Evolutionary conservation across 2,888 invertebrate species (phyloP), one percentile per base, ranked within the genome.

Genomic region (Hydraecia micacea): DNA sequence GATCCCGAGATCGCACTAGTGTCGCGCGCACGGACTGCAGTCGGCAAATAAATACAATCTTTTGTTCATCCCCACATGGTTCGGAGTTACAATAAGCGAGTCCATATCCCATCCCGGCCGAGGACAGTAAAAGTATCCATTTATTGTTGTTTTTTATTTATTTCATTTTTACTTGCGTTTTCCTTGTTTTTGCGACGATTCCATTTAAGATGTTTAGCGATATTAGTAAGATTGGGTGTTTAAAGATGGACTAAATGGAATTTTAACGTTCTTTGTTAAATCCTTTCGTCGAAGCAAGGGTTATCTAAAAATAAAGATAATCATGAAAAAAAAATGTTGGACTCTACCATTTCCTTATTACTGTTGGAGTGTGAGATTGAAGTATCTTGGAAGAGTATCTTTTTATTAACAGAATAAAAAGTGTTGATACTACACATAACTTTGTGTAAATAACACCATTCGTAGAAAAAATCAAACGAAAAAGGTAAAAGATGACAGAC

Each of bases 41-140:
- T 94, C 95, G 95, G 94, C 95, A 91, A 93, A 95, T 95, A 94
- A 95, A 95, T 94, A 93, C 94, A 87, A 91, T 93, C 95, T 95
- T 95, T 95, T 95, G 95, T 95, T 91, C 92, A 89, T 93, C 95
- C 95, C 80, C 95, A 95, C 93, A 95, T 92, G 95, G 95, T 87
- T 78, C 87, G 92, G 87, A 82, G 86, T 87, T 86, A 91, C 93
- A 94, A 93, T 95, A 95, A 93, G 92, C 93, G 91, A 91, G 89
- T 91, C 88, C 87, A 89, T 90, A 91, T 92, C 93, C 92, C 91
- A 92, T 90, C 89, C 89, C 91, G 89, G 88, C 91, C 91, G 90
- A 91, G 93, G 92, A 93, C 94, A 93, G 93, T 93, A 93, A 94
- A 93, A 93, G 94, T 94, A 93, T 92, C 89, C 90, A 89, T 92